phyloP scores from a whole-genome alignment of 2,888 invertebrate genomes.

The Lissocephala sabroskyi region DNA sequence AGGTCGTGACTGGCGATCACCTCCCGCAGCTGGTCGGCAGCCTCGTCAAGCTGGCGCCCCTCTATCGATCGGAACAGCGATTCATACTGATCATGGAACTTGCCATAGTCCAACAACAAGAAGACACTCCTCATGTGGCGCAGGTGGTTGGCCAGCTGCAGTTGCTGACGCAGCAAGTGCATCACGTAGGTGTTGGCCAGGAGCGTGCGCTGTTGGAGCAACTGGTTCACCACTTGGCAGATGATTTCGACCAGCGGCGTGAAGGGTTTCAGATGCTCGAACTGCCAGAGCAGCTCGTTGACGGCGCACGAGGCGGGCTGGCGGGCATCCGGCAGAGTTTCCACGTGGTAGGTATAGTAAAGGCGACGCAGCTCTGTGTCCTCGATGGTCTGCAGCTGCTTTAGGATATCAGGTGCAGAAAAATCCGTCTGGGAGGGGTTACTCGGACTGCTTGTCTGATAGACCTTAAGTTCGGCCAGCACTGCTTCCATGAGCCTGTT shows the following conservation, averaged over 20 bases:
- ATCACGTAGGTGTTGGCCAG: constrained; percentile 16
- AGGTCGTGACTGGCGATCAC: constrained; percentile 9
- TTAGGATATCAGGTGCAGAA: constrained; percentile 25
- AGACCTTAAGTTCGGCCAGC: constrained; percentile 2
- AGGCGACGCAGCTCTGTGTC: constrained; percentile 12
- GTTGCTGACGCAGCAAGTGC: constrained; percentile 2
- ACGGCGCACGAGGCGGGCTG: constrained; percentile 3
- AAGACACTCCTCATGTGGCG: constrained; percentile 8
- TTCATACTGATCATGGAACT: neutral
- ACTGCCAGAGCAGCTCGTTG: constrained; percentile 15
- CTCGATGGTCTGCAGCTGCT: constrained; percentile 9
- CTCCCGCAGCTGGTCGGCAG: neutral
- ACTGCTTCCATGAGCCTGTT: constrained; percentile 5
- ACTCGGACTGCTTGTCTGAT: neutral
- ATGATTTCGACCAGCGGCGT: constrained; percentile 20
- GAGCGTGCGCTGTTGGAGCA: constrained; percentile 5
- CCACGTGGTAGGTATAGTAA: constrained; percentile 21
- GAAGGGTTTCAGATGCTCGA: constrained; percentile 10
- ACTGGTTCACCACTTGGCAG: constrained; percentile 3
- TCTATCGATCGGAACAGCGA: neutral
- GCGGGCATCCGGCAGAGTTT: constrained; percentile 10
- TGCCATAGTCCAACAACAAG: constrained; percentile 8
- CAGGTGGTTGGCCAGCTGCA: constrained; percentile 3
- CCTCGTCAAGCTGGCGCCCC: neutral
- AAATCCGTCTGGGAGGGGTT: no score